Conservation (phyloP, 1,140 invertebrate genomes). For the Bombus turneri region DNA sequence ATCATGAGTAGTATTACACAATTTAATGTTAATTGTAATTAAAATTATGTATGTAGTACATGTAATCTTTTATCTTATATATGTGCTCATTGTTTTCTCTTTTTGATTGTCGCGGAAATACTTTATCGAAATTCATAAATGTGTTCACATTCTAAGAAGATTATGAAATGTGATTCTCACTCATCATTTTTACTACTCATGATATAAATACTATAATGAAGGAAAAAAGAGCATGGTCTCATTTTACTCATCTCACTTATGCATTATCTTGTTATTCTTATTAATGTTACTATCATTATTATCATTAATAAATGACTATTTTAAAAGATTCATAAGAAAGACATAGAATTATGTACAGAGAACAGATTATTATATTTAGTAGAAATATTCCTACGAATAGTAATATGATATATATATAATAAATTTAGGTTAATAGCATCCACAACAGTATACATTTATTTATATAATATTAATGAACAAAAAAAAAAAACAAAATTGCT, state of each 20-base stretch:
- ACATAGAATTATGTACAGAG: conserved; percentile 82
- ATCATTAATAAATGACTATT: conserved; percentile 76
- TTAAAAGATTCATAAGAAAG: conserved; percentile 77
- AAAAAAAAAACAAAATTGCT: conserved; percentile 68
- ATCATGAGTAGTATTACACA: conserved; percentile 74
- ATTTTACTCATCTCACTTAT: conserved; percentile 75
- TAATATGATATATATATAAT: conserved; percentile 57
- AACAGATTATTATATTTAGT: conserved; percentile 80
- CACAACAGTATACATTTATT: conserved; percentile 75
- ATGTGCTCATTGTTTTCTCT: background rate
- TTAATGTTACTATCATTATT: conserved; percentile 80
- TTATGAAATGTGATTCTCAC: conserved; percentile 28
- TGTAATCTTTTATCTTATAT: background rate
- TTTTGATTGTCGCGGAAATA: background rate
- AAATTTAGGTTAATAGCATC: conserved; percentile 64
- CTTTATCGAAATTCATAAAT: conserved; percentile 6
- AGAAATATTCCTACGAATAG: conserved; percentile 75
- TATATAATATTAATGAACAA: conserved; percentile 73
- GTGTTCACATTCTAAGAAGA: background rate
- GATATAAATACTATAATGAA: conserved; percentile 46
- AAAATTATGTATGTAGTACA: conserved; percentile 40
- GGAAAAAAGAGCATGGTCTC: conserved; percentile 42
- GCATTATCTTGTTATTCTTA: conserved; percentile 79
- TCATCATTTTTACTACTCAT: conserved; percentile 49
- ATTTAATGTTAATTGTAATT: conserved; percentile 62